Evolutionary conservation across 2,888 invertebrate species (phyloP).

Genomic region (Drosophila birchii): DNA sequence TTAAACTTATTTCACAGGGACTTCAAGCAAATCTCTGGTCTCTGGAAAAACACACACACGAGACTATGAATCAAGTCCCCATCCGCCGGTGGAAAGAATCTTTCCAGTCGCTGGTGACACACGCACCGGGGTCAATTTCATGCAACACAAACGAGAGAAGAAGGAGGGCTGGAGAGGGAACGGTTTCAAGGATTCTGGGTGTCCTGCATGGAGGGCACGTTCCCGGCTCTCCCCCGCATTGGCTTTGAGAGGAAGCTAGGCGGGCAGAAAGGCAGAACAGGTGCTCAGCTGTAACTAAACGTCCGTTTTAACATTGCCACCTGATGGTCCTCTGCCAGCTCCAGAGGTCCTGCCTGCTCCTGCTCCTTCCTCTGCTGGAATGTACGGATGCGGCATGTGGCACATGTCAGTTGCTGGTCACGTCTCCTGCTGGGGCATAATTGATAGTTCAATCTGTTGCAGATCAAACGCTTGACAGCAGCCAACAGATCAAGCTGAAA

Average conservation of each 20-base stretch:
- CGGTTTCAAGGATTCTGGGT: slow-evolving; percentile 10
- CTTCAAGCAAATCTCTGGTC: slow-evolving; percentile 3
- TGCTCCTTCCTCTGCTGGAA: neutral
- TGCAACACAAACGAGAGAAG: slow-evolving; percentile 57
- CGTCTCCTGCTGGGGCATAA: slow-evolving; percentile 68
- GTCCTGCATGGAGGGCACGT: slow-evolving; percentile 70
- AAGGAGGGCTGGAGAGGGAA: neutral
- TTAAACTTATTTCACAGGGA: neutral
- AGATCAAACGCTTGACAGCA: slow-evolving; percentile 80
- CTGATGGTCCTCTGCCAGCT: slow-evolving; percentile 40
- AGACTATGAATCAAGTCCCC: slow-evolving; percentile 40
- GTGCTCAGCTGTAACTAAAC: slow-evolving; percentile 79
- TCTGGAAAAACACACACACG: slow-evolving; percentile 6
- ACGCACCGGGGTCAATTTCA: slow-evolving; percentile 78
- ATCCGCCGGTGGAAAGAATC: slow-evolving; percentile 24
- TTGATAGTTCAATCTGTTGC: slow-evolving; percentile 81
- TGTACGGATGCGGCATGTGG: slow-evolving; percentile 25
- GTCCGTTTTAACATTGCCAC: slow-evolving; percentile 66
- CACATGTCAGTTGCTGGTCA: slow-evolving; percentile 67
- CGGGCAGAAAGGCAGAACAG: slow-evolving; percentile 66
- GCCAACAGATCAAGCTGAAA: slow-evolving; percentile 80
- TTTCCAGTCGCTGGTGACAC: slow-evolving; percentile 44
- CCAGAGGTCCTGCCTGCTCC: neutral
- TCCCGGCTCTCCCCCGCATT: slow-evolving; percentile 37
- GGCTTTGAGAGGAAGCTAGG: slow-evolving; percentile 54